Conservation (phyloP, 2,888 invertebrate genomes). For the Alsophila aescularia region DNA sequence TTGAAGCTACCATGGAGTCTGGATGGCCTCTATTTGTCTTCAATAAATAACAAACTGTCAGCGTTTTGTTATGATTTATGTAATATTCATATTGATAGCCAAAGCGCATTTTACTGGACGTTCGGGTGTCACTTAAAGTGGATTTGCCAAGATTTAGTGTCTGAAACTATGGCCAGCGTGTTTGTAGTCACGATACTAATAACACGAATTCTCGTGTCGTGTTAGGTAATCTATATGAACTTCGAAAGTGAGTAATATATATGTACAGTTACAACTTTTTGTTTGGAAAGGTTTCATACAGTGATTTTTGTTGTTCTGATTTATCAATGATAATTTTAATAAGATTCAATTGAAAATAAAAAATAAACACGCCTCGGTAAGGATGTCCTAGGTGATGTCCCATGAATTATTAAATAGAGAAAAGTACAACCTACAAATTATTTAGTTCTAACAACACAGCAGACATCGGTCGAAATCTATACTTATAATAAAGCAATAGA, state of each 20-base stretch:
- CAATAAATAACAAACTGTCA: conserved; percentile 58
- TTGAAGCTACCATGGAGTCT: conserved; percentile 35
- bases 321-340: conserved; percentile 38
- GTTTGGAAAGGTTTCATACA: conserved; percentile 27
- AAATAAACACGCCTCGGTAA: conserved; percentile 39
- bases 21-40: conserved; percentile 63
- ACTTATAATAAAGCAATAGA: too few relatives aligned
- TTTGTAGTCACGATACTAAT: conserved; percentile 8
- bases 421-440: conserved; percentile 39
- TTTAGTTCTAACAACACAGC: not conserved
- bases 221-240: conserved; percentile 21
- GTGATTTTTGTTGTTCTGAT: conserved; percentile 26
- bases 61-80: conserved; percentile 64
- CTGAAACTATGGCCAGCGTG: conserved; percentile 23
- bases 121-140: conserved; percentile 53
- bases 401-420: conserved; percentile 64
- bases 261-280: conserved; percentile 32
- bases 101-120: conserved; percentile 50
- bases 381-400: conserved; percentile 38
- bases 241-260: conserved; percentile 41
- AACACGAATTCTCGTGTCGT: conserved; percentile 14
- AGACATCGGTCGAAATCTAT: not conserved
- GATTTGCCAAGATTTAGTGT: conserved; percentile 53
- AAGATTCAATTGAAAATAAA: conserved; percentile 43
- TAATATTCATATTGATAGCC: conserved; percentile 58